These are phyloP conservation scores for Anas georgica DNA, from an alignment of 2,797 vertebrate genomes.

Conservation along the genomic window DNA sequence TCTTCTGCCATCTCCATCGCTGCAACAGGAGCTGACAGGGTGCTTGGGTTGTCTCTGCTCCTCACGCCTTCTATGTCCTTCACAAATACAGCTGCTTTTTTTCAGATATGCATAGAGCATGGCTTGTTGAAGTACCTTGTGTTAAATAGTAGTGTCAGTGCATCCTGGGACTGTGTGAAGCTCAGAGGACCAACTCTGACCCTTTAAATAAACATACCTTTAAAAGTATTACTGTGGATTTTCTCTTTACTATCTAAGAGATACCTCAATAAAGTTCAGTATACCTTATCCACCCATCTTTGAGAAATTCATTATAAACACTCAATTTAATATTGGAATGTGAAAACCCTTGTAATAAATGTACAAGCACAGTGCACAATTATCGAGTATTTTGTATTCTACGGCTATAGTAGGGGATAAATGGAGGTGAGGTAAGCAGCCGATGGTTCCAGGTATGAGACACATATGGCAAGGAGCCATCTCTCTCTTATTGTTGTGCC, in stretches of 20 bases:
- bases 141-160: neutral
- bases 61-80: neutral
- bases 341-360: neutral
- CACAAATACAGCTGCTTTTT: neutral
- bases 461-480: neutral
- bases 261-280: neutral
- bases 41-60: neutral
- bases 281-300: neutral
- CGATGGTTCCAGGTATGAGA: constrained; percentile 26
- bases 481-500: neutral
- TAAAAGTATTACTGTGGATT: neutral
- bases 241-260: neutral
- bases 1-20: neutral
- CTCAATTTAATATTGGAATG: neutral
- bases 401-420: neutral
- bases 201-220: neutral
- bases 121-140: neutral
- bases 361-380: neutral
- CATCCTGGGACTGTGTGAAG: neutral
- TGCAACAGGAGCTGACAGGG: neutral
- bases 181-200: neutral
- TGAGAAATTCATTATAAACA: neutral
- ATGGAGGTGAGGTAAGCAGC: neutral
- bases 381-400: neutral
- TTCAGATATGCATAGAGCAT: neutral